Evolutionary conservation across 2,797 vertebrate species (phyloP).

Genomic region (Oreochromis mossambicus): DNA sequence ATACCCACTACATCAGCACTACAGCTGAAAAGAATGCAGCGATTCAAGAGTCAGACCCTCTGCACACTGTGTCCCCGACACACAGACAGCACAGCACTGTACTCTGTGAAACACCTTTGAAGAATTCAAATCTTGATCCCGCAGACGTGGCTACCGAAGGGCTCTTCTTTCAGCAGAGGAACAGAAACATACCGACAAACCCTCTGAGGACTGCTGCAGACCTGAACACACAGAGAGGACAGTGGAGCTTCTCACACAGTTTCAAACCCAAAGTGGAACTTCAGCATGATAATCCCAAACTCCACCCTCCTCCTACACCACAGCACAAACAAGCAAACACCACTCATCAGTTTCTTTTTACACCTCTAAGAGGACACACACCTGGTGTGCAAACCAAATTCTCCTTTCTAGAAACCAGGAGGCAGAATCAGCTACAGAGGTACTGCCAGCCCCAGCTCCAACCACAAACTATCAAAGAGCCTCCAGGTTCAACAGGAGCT

Average conservation of each 20-base stretch:
- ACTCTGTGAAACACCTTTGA: background rate
- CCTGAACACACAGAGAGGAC: background rate
- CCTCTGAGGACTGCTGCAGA: background rate
- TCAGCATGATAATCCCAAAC: background rate
- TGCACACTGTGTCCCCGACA: background rate
- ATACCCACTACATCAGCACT: background rate
- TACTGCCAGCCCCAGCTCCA: background rate
- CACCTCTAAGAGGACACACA: no score
- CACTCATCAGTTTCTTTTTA: background rate
- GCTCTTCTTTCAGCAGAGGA: conserved; percentile 2
- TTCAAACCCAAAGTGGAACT: background rate
- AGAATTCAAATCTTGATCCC: background rate
- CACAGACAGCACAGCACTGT: background rate
- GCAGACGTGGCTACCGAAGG: background rate
- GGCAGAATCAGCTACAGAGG: background rate
- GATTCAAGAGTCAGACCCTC: background rate
- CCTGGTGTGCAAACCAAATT: background rate
- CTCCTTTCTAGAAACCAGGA: background rate
- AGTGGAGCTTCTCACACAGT: background rate
- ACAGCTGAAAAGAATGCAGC: background rate
- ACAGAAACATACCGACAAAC: background rate
- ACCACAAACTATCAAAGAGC: background rate
- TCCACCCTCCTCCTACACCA: background rate
- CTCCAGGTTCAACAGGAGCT: background rate
- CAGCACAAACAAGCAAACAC: background rate